Conservation (phyloP, 2,797 vertebrate species). For the Enteromius treurensis region DNA sequence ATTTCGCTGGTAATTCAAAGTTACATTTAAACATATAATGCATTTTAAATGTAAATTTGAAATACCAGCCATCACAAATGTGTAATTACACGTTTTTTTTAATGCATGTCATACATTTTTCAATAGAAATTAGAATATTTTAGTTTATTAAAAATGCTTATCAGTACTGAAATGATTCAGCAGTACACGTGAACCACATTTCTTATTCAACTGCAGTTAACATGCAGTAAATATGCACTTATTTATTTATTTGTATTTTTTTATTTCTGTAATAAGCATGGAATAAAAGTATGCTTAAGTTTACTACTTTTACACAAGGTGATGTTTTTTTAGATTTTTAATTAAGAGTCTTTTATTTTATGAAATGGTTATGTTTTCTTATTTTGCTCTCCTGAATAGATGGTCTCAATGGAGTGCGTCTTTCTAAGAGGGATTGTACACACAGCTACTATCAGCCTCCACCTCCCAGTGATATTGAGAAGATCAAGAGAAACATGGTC, state of each 20-base stretch:
- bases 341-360: background rate
- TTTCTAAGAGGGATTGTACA: constrained; percentile 81
- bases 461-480: constrained; percentile 81
- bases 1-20: background rate
- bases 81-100: background rate
- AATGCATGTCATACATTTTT: background rate
- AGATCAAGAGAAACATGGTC: constrained; percentile 82
- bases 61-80: background rate
- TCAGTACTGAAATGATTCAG: background rate
- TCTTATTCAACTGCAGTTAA: background rate
- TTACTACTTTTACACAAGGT: background rate
- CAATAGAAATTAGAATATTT: background rate
- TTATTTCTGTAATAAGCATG: background rate
- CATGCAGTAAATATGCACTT: background rate
- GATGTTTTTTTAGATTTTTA: background rate
- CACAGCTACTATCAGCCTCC: constrained; percentile 86
- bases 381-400: constrained; percentile 67
- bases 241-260: background rate
- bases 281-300: background rate
- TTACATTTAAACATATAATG: background rate
- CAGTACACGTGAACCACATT: background rate
- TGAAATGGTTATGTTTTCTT: background rate
- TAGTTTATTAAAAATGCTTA: background rate
- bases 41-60: background rate
- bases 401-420: constrained; percentile 72